These are phyloP conservation scores for Turritopsis dohrnii DNA, from an alignment of 30 jellyfish, hydroid and myxozoan genomes.

Conservation along the genomic window DNA sequence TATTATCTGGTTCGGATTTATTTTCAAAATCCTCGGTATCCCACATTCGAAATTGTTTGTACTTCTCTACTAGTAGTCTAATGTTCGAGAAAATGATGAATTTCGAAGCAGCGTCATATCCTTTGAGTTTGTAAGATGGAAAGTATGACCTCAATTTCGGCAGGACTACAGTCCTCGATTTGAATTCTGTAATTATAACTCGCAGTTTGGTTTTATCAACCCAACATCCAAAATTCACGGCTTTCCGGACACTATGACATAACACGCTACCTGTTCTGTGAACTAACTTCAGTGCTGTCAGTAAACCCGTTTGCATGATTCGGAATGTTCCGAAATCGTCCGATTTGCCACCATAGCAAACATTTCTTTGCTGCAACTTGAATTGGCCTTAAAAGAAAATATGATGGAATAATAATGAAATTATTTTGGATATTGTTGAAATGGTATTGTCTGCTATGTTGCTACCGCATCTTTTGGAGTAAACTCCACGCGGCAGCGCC, in stretches of 20 bases:
- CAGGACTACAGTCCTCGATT: neutral
- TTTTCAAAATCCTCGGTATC: neutral
- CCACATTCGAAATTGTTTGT: neutral
- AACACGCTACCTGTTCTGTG: neutral
- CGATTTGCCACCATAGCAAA: neutral
- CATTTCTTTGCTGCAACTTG: neutral
- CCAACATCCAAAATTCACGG: neutral
- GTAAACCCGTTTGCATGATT: neutral
- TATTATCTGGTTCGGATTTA: neutral
- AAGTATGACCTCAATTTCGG: neutral
- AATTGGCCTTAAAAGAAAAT: neutral
- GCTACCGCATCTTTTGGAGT: too few species aligned
- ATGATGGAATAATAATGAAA: neutral
- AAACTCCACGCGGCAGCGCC: too few species aligned
- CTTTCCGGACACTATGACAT: neutral
- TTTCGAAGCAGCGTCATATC: neutral
- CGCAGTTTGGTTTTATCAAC: neutral
- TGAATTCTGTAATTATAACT: neutral
- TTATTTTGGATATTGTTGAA: too few species aligned
- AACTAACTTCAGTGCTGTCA: neutral
- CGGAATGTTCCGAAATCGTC: neutral
- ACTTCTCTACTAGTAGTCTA: neutral
- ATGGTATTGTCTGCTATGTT: too few species aligned
- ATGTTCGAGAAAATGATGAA: neutral
- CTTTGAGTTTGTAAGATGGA: neutral